Percentiles rank a stretch among this genome's conserved stretches.
phyloP scores from a whole-genome alignment of 2,888 invertebrate genomes.

The Amiota communis region DNA sequence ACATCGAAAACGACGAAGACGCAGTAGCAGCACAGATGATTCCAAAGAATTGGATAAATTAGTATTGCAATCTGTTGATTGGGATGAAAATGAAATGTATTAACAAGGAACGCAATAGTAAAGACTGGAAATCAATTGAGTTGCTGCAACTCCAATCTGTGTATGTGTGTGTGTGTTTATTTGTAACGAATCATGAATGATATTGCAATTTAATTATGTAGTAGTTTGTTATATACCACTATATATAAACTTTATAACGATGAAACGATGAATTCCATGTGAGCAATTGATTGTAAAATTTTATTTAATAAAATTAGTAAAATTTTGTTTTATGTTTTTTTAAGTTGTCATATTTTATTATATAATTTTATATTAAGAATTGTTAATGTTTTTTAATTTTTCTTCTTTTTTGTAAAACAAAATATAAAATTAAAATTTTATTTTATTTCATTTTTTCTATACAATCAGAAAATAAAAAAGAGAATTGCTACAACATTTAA shows the following conservation, averaged over 20 bases:
- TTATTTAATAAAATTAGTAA: constrained; percentile 18
- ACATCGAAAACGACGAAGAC: constrained; percentile 67
- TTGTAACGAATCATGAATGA: constrained; percentile 32
- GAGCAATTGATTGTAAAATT: neutral
- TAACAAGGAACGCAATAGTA: constrained; percentile 48
- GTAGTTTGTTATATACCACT: too few relatives aligned
- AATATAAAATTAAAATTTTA: neutral
- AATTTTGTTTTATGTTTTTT: constrained; percentile 18
- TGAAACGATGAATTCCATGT: neutral
- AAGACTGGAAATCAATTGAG: neutral
- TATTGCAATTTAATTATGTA: neutral
- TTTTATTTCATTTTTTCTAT: neutral
- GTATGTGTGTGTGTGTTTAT: neutral
- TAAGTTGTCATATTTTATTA: neutral
- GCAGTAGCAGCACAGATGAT: constrained; percentile 71
- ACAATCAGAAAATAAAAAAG: neutral
- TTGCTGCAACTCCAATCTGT: neutral
- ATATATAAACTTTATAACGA: neutral
- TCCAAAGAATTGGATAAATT: constrained; percentile 72
- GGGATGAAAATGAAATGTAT: constrained; percentile 73
- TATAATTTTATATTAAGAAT: neutral
- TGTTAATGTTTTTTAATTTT: neutral
- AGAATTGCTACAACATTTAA: constrained; percentile 11
- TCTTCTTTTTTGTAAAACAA: constrained; percentile 3
- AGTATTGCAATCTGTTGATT: constrained; percentile 72